Evolutionary conservation across 2,797 vertebrate species (phyloP), one percentile per base, ranked within the genome.

Genomic region (Gadopsis marmoratus): DNA sequence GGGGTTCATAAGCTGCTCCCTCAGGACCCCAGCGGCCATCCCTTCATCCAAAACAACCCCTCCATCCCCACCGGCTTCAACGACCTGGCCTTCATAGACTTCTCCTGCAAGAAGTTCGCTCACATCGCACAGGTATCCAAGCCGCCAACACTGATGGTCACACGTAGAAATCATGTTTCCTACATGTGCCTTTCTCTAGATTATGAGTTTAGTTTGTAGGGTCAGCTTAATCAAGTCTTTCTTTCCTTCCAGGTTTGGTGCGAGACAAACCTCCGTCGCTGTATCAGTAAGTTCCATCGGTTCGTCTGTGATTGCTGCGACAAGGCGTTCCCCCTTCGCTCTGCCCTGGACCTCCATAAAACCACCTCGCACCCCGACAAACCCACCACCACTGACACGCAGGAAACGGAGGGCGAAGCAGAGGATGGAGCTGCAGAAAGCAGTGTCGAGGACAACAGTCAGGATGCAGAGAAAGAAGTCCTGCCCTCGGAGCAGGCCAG

Each of bases 31-130:
- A 94, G 82, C 26, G 98, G 98, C 67, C 96, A 92, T 13, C 98
- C 98, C 68, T 99, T 97, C 90, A 99, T 99, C 92, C 98, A 99
- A 93, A 99, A 95, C 96, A 99, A 99, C 90, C 97, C 98, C 82
- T 98, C 97, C 4, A 98, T 99, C 92, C 97, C 98, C 1, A 95
- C 96, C 37, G 98, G 98, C 90, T 99, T 99, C 96, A 97, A 98
- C 0, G 98, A 99, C 89, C 94, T 99, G 84, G 97, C 98, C 82
- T 99, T 99, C 95, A 98, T 97, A 0, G 98, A 99, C 94, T 99
- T 99, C 94, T 98, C 97, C 90, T 99, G 97, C 90, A 95, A 94
- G 86, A 99, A 99, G 93, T 99, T 99, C 53, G 95, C 97, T 43
- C 95, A 96, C 78, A 99, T 99, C 86, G 98, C 98, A 69, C 98